Percentiles rank a stretch among this genome's conserved stretches.
Conservation (phyloP, 2,888 invertebrate species). For the Meiosimyza platycephala region DNA sequence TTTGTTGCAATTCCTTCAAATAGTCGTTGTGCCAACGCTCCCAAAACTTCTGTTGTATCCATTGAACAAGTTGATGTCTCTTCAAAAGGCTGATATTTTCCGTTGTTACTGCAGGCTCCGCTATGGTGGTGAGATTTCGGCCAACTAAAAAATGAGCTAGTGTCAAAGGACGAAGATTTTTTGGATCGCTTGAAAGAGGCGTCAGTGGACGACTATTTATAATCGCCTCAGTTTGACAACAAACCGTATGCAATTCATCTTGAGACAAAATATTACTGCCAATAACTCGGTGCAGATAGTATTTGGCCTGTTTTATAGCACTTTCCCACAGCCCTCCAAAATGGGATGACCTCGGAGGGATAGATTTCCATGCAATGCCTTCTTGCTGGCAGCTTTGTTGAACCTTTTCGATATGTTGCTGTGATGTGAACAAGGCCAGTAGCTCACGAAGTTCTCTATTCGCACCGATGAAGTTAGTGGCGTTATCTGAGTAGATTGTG, state of each 20-base stretch:
- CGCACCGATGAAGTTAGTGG: no score
- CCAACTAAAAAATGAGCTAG: constrained; percentile 24
- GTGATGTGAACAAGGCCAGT: no score
- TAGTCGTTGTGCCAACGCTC: constrained; percentile 36
- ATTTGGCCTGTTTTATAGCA: constrained; percentile 39
- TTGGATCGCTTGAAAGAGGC: constrained; percentile 45
- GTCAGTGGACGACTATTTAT: constrained; percentile 54
- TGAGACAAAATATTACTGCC: constrained; percentile 29
- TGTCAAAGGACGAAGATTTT: constrained; percentile 34
- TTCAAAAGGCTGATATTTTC: constrained; percentile 17
- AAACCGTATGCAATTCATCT: constrained; percentile 38
- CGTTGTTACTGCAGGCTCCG: constrained; percentile 9
- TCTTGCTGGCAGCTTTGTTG: not conserved
- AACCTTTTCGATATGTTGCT: no score
- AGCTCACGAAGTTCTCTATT: no score
- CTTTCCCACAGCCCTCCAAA: constrained; percentile 42
- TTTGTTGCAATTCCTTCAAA: constrained; percentile 29
- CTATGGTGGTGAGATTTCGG: constrained; percentile 8
- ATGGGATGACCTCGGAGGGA: constrained; percentile 33
- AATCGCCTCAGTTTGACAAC: constrained; percentile 48
- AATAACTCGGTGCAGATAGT: constrained; percentile 33
- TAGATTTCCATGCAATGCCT: not conserved
- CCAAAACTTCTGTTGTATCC: constrained; percentile 40
- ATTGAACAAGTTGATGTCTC: constrained; percentile 29
- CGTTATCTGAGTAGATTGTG: not conserved